These are phyloP conservation scores for Oryzias javanicus DNA, from an alignment of 2,113 vertebrate genomes.

Conservation along the genomic window DNA sequence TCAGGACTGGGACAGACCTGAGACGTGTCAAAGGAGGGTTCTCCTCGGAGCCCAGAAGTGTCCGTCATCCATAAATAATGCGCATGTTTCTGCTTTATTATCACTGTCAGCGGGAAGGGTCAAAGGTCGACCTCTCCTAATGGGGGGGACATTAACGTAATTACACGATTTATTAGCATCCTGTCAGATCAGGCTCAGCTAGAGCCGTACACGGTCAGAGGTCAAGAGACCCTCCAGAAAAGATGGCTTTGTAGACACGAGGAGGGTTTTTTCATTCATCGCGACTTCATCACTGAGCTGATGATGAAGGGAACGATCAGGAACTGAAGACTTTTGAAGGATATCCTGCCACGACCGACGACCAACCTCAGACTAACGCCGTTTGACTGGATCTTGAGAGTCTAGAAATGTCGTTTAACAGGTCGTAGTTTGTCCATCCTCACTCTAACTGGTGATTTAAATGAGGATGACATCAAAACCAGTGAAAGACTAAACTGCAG, in stretches of 20 bases:
- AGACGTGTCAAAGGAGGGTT: background rate
- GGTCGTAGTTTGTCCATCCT: too few species aligned
- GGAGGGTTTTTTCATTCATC: conserved; percentile 24
- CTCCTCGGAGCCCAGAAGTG: too few species aligned
- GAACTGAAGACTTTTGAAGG: conserved; percentile 23
- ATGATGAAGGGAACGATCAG: conserved; percentile 29
- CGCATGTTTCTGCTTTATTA: conserved; percentile 29
- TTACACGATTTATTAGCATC: conserved; percentile 59
- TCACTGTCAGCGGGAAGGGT: conserved; percentile 40
- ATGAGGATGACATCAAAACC: too few species aligned
- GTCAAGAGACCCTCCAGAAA: conserved; percentile 32
- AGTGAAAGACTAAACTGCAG: too few species aligned
- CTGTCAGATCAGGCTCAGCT: conserved; percentile 66
- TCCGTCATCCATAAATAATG: background rate
- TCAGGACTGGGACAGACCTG: background rate
- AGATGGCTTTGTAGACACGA: conserved; percentile 21
- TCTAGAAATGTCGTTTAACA: too few species aligned
- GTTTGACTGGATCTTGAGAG: too few species aligned
- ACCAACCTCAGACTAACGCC: too few species aligned
- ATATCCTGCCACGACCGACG: too few species aligned
- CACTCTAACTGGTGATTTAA: too few species aligned
- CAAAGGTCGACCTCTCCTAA: conserved; percentile 63
- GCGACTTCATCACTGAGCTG: conserved; percentile 22
- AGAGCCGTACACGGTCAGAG: conserved; percentile 30
- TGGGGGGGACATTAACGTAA: conserved; percentile 64